A percentile compares a stretch with the other conserved stretches of the same genome.
phyloP scores from a whole-genome alignment of 2,113 vertebrate genomes.

The Sus scrofa region T2T-Sscrofa CM000823.6:5584001-5584500 shows the following conservation, averaged over 20 bases:
- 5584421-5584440: conserved; percentile 95
- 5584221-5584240: background rate
- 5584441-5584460: conserved; percentile 98
- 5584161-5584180: too few relatives aligned
- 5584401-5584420: conserved; percentile 94
- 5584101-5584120: background rate
- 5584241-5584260: background rate
- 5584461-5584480: conserved; percentile 97
- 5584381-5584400: conserved; percentile 98
- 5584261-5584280: background rate
- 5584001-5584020: background rate
- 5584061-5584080: background rate
- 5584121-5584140: background rate
- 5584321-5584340: rapidly evolving
- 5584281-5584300: rapidly evolving
- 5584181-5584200: background rate
- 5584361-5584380: background rate
- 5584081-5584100: rapidly evolving
- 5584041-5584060: background rate
- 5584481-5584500: background rate
- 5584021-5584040: background rate
- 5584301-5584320: rapidly evolving
- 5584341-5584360: background rate
- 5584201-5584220: background rate
- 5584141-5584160: rapidly evolving